phyloP scores from a whole-genome alignment of 2,797 vertebrate genomes.

The Sebastes kiyomatsui region DNA sequence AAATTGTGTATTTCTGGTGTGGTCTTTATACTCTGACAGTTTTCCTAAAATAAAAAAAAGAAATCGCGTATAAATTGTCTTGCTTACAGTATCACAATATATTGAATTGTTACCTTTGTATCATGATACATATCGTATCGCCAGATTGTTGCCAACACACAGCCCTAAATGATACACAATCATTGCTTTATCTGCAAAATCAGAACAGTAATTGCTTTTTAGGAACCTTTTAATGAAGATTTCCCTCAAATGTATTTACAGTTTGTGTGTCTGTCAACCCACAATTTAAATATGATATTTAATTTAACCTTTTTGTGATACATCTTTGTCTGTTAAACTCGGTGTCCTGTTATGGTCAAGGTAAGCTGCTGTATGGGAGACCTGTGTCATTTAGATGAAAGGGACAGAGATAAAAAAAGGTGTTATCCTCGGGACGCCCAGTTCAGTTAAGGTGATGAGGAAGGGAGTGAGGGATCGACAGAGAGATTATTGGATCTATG shows the following conservation, averaged over 20 bases:
- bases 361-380: neutral
- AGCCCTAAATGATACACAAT: neutral
- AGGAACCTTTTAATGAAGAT: neutral
- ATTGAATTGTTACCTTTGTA: too few relatives aligned
- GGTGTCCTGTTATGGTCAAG: neutral
- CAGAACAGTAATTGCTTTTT: neutral
- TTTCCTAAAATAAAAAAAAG: too few relatives aligned
- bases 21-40: too few relatives aligned
- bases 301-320: neutral
- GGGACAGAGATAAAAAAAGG: neutral
- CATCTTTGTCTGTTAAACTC: neutral
- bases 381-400: neutral
- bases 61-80: too few relatives aligned
- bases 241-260: neutral
- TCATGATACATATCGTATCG: too few relatives aligned
- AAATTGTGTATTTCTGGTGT: too few relatives aligned
- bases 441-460: conserved; percentile 29
- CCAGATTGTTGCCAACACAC: too few relatives aligned
- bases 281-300: neutral
- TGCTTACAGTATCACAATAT: too few relatives aligned
- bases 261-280: neutral
- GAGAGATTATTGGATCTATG: conserved; percentile 29
- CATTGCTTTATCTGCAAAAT: neutral
- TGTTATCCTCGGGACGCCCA: neutral
- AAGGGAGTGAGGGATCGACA: neutral